Base-by-base conservation (phyloP, 2,888 invertebrate species). In the Dromius quadrimaculatus region DNA sequence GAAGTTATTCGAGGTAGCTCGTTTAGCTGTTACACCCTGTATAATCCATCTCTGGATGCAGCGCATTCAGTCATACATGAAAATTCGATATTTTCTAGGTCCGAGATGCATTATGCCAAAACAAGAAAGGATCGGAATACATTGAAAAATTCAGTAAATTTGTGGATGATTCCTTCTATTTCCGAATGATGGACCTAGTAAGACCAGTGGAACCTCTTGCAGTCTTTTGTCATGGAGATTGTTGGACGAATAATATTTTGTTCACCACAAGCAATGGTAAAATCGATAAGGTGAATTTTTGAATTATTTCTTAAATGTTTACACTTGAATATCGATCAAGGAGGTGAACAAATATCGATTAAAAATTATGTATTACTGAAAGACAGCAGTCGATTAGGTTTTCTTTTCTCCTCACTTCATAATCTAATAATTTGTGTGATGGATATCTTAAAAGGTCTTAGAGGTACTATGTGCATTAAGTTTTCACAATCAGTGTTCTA, bases 171-270 rank as follows among this genome's bases (percentile, higher is more conserved):
- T 85, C 85, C 0, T 91, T 91, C 79, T 91, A 91, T 78, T 84
- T 85, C 4, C 86, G 85, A 22, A 91, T 91, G 91, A 85, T 90
- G 70, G 85, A 88, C 20, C 79, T 89, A 75, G 89, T 88, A 0
- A 84, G 85, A 1, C 85, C 87, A 0, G 84, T 85, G 74, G 89
- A 90, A 38, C 87, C 89, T 0, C 78, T 91, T 43, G 88, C 90
- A 0, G 90, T 91, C 1, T 89, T 91, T 74, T 88, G 90, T 64
- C 91, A 91, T 75, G 91, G 91, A 0, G 91, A 91, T 75, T 91
- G 90, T 77, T 91, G 91, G 91, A 90, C 89, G 0, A 91, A 91
- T 76, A 91, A 91, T 78, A 86, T 91, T 76, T 79, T 91, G 17
- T 91, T 90, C 77, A 84, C 85, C 73, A 82, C 84, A 2, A 81